These are phyloP conservation scores for Cherax destructor DNA, from an alignment of 1,140 invertebrate genomes.

Conservation along the genomic window DNA sequence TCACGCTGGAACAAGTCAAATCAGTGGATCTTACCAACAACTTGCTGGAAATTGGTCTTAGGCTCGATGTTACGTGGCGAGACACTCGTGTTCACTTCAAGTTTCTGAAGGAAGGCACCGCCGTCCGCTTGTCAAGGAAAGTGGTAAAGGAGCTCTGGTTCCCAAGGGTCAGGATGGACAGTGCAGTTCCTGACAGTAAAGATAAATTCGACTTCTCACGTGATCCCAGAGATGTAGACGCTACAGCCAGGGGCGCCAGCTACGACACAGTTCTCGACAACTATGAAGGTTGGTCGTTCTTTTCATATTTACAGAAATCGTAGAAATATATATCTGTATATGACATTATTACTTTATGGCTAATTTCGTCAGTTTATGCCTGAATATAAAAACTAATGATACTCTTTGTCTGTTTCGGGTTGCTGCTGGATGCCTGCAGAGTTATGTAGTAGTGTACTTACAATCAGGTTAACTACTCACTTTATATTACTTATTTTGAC, in stretches of 20 bases:
- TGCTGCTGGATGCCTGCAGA: too few relatives aligned
- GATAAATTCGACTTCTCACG: slow-evolving; percentile 9
- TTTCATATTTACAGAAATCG: too few relatives aligned
- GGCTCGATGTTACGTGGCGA: slow-evolving; percentile 20
- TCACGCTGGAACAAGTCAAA: slow-evolving; percentile 30
- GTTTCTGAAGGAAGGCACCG: not conserved
- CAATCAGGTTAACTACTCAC: too few relatives aligned
- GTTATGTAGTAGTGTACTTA: too few relatives aligned
- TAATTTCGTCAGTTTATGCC: too few relatives aligned
- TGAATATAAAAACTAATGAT: too few relatives aligned
- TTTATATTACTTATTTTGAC: too few relatives aligned
- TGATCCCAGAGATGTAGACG: not conserved
- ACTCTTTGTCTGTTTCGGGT: too few relatives aligned
- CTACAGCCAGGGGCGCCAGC: slow-evolving; percentile 2
- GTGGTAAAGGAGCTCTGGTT: slow-evolving; percentile 16
- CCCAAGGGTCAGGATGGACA: slow-evolving; percentile 24
- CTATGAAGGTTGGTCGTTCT: slow-evolving; percentile 11
- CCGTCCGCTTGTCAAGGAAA: not conserved
- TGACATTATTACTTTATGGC: too few relatives aligned
- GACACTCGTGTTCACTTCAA: slow-evolving; percentile 24
- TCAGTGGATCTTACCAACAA: slow-evolving; percentile 9
- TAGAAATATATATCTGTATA: too few relatives aligned
- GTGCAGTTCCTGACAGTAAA: slow-evolving; percentile 9
- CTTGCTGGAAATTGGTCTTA: slow-evolving; percentile 11
- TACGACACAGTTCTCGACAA: not conserved